Evolutionary conservation across 2,888 invertebrate genomes (phyloP).

Genomic region (Cataglyphis cursor): DNA sequence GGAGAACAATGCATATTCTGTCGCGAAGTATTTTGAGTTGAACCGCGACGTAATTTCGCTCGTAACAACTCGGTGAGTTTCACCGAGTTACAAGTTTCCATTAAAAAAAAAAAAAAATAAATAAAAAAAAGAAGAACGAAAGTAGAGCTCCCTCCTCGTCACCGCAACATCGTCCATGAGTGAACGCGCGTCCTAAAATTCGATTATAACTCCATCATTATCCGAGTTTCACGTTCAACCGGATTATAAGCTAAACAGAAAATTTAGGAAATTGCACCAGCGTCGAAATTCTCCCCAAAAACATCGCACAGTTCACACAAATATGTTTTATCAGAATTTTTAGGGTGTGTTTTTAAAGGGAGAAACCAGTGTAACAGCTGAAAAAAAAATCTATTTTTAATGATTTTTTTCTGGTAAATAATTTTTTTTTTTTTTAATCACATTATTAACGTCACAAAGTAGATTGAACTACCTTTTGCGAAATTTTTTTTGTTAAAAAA

Average conservation of each 20-base stretch:
- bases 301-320: neutral
- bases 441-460: too few relatives aligned
- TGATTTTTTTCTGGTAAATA: too few relatives aligned
- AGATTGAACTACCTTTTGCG: too few relatives aligned
- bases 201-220: constrained; percentile 40
- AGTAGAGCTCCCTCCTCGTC: neutral
- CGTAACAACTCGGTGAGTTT: constrained; percentile 17
- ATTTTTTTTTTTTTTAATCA: too few relatives aligned
- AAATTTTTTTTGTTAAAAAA: too few relatives aligned
- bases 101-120: neutral
- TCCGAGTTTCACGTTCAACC: constrained; percentile 22
- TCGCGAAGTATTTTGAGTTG: neutral
- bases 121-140: neutral
- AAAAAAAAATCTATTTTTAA: too few relatives aligned
- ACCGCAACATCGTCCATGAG: constrained; percentile 24
- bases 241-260: constrained; percentile 9
- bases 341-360: neutral
- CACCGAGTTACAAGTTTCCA: constrained; percentile 17
- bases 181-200: constrained; percentile 35
- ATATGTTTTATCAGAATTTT: neutral
- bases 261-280: constrained; percentile 11
- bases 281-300: constrained; percentile 19
- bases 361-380: too few relatives aligned
- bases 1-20: neutral
- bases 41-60: constrained; percentile 20